Evolutionary conservation across 2,113 vertebrate species (phyloP).

Genomic region (Peromyscus californicus): DNA sequence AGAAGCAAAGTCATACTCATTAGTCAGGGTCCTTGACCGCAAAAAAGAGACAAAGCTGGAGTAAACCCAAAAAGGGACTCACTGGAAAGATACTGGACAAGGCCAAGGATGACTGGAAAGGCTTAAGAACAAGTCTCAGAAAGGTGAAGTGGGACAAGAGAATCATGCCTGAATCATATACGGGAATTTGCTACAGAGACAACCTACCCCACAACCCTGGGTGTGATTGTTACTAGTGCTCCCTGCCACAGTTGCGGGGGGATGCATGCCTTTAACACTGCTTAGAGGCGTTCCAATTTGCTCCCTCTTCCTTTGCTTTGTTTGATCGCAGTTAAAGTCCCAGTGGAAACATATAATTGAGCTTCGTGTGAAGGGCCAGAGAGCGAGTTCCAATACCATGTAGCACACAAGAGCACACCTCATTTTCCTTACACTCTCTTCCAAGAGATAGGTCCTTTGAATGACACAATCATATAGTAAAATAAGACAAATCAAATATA

Average conservation of each 20-base stretch:
- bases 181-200: background rate
- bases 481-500: background rate
- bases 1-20: conserved; percentile 49
- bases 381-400: background rate
- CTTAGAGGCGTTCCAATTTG: background rate
- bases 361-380: conserved; percentile 30
- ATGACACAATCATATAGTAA: background rate
- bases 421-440: background rate
- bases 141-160: conserved; percentile 1
- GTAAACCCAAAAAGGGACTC: conserved; percentile 49
- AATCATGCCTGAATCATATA: background rate
- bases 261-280: background rate
- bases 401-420: background rate
- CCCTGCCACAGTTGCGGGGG: background rate
- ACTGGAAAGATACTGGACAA: conserved; percentile 42
- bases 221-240: background rate
- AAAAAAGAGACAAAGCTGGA: conserved; percentile 57
- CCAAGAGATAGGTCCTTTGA: background rate
- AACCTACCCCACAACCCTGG: background rate
- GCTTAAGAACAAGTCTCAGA: conserved; percentile 1
- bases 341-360: background rate
- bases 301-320: conserved; percentile 50
- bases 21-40: conserved; percentile 13
- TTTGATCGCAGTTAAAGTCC: conserved; percentile 57
- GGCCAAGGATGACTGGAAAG: conserved; percentile 40